Evolutionary conservation across 1,140 invertebrate genomes (phyloP).

Genomic region (Sitobion miscanthi): DNA sequence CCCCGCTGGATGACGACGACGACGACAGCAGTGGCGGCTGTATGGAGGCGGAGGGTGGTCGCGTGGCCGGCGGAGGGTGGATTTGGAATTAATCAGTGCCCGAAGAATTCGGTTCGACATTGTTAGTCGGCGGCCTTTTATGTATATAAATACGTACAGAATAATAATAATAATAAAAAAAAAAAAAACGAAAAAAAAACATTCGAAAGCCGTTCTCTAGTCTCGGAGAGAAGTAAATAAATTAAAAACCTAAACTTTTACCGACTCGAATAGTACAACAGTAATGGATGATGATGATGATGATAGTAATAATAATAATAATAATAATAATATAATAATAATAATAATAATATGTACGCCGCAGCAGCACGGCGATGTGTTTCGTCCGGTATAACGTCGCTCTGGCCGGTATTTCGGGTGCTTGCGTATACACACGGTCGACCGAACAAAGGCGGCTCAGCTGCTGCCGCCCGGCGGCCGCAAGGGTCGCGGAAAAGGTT

Average conservation of each 20-base stretch:
- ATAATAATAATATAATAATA: background rate
- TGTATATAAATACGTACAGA: background rate
- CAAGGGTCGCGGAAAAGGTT: constrained; percentile 49
- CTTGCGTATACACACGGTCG: background rate
- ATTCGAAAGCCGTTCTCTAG: background rate
- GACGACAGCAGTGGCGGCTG: background rate
- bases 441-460: constrained; percentile 41
- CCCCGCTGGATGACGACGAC: background rate
- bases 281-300: background rate
- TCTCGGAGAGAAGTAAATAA: background rate
- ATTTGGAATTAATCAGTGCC: constrained; percentile 52
- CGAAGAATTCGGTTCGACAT: constrained; percentile 47
- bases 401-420: background rate
- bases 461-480: constrained; percentile 19
- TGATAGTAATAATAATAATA: no score
- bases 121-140: constrained; percentile 43
- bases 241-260: constrained; percentile 16
- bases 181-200: background rate
- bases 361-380: background rate
- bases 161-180: background rate
- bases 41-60: no score
- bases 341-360: background rate
- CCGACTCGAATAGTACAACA: background rate
- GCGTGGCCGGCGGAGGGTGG: background rate
- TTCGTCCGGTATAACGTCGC: background rate